phyloP scores from a whole-genome alignment of 2,888 invertebrate species.

The Lysandra coridon region DNA sequence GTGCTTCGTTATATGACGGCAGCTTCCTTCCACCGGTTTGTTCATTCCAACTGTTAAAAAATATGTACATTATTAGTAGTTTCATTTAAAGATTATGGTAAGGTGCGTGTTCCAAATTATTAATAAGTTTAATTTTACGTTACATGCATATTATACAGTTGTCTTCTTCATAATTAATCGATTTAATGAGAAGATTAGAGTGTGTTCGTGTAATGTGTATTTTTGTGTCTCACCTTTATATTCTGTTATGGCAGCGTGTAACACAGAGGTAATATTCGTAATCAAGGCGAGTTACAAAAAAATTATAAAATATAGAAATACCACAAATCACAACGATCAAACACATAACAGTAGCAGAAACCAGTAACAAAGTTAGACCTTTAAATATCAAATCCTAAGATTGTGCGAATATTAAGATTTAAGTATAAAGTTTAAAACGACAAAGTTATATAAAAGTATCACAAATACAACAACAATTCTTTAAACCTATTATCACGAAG shows the following conservation, averaged over 20 bases:
- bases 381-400: neutral
- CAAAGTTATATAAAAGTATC: constrained; percentile 1
- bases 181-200: neutral
- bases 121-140: constrained; percentile 4
- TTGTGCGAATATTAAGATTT: neutral
- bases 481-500: constrained; percentile 19
- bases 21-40: constrained; percentile 75
- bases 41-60: constrained; percentile 76
- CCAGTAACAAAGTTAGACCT: neutral
- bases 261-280: constrained; percentile 72
- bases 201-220: constrained; percentile 34
- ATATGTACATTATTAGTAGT: constrained; percentile 22
- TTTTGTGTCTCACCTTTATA: constrained; percentile 69
- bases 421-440: neutral
- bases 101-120: neutral
- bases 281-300: constrained; percentile 54
- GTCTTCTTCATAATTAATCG: neutral
- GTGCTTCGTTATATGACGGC: constrained; percentile 78
- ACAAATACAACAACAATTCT: neutral
- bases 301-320: constrained; percentile 33
- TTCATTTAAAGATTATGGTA: neutral
- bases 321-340: constrained; percentile 33
- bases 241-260: constrained; percentile 78
- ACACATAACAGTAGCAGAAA: neutral
- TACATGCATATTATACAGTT: neutral